Base-by-base conservation (phyloP, 37 sponge, comb jelly and placozoan genomes). In the Beroe forskalii region DNA sequence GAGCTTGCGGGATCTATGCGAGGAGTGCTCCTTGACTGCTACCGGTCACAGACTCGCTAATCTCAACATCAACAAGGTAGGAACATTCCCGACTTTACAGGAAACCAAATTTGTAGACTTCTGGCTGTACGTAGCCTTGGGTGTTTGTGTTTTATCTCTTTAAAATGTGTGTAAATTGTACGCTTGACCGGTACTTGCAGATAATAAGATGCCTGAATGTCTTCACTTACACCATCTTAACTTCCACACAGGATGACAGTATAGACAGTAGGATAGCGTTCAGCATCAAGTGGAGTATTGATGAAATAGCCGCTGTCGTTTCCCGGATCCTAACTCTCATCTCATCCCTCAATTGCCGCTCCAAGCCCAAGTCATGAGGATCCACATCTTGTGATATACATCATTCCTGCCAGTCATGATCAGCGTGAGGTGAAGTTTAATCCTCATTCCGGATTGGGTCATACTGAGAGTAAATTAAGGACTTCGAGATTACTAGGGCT, bases 221-320 rank as follows among this genome's bases (percentile, higher is more conserved):
- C n/a, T n/a, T n/a, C n/a, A n/a, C n/a, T n/a, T n/a, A n/a, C n/a
- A n/a, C n/a, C n/a, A n/a, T n/a, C n/a, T n/a, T n/a, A n/a, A n/a
- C n/a, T n/a, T n/a, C n/a, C n/a, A n/a, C 55, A 24, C 86, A 80
- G 86, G 86, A 80, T 20, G 86, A 80, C 86, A 80, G 55, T 25
- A 48, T 80, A 8, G 86, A 80, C 30, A 80, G 86, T 43, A 41
- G 31, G 28, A 80, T 80, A 39, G 40, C 86, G 44, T 28, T n/a
- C 27, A 80, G 86, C 27, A 23, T 80, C 24, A 37, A 80, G 31
- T 80, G 86, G 86, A 38, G 38, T 27, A 35, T 80, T 14, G 86
- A 80, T 2, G 55, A 80, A 25, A 30, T 80, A 9, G 19, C 55
- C 55, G 55, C 38, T 4, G 40, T 80, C 55, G 12, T 80, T 6